Percentiles rank a stretch among this genome's conserved stretches.
Evolutionary conservation across 2,797 vertebrate species (phyloP).

Genomic region (Echeneis naucrates): DNA sequence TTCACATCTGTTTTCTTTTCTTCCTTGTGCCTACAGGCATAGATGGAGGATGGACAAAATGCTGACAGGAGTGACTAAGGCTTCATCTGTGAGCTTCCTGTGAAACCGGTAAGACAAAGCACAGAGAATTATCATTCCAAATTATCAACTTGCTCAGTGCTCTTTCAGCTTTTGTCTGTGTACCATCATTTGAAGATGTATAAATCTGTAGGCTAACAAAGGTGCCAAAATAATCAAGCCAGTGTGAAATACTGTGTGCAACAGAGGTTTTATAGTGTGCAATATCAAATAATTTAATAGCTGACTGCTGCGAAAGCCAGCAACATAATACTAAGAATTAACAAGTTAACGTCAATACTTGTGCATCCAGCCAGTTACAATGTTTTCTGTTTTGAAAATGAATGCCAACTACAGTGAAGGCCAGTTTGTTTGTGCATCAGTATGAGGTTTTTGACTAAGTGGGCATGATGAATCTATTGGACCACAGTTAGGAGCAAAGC

Average conservation of each 20-base stretch:
- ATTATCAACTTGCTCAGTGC: conserved; percentile 2
- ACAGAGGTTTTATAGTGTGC: conserved; percentile 2
- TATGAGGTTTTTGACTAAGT: neutral
- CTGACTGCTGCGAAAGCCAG: neutral
- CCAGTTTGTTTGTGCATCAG: neutral
- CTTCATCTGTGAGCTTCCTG: conserved; percentile 71
- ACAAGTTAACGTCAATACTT: neutral
- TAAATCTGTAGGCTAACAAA: neutral
- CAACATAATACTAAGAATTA: neutral
- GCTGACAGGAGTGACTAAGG: conserved; percentile 76
- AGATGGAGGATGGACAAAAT: conserved; percentile 67
- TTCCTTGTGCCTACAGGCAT: conserved; percentile 71
- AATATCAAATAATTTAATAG: neutral
- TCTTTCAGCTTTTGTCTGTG: conserved; percentile 18
- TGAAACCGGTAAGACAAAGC: conserved; percentile 70
- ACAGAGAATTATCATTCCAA: neutral
- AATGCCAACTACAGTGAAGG: neutral
- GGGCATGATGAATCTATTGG: neutral
- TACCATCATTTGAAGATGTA: neutral
- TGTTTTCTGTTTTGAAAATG: neutral
- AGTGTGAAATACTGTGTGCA: too few relatives aligned
- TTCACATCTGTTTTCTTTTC: conserved; percentile 44
- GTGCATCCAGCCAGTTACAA: neutral
- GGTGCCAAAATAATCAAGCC: neutral
- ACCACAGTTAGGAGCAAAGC: neutral